Conservation (phyloP, 30 jellyfish, hydroid and myxozoan genomes). For the Phacellophora camtschatica region DNA sequence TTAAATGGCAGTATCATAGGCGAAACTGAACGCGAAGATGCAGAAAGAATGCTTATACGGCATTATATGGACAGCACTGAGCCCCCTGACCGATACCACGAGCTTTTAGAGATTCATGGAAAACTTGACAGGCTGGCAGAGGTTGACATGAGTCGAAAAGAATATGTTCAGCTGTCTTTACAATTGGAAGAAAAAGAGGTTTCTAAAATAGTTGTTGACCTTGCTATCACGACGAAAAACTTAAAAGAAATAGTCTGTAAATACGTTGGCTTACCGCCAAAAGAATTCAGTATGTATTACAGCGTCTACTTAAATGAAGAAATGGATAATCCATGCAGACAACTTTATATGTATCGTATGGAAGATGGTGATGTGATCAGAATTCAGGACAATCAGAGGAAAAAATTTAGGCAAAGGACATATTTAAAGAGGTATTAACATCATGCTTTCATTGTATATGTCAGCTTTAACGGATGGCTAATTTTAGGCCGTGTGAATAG, state of each 20-base stretch:
- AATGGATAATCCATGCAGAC: neutral
- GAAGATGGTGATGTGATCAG: constrained; percentile 56
- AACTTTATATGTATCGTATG: constrained; percentile 6
- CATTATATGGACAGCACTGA: constrained; percentile 57
- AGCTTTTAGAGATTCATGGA: constrained; percentile 77
- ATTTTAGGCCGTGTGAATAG: too few species aligned
- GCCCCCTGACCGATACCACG: constrained; percentile 83
- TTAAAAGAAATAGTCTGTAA: constrained; percentile 10
- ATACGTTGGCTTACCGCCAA: constrained; percentile 36
- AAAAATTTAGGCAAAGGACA: neutral
- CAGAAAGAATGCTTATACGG: constrained; percentile 85
- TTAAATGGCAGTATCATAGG: constrained; percentile 77
- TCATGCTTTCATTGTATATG: neutral
- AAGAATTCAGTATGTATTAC: constrained; percentile 26
- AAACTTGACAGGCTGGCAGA: constrained; percentile 76
- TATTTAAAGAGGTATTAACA: neutral
- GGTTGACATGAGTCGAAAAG: constrained; percentile 60
- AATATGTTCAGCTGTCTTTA: neutral
- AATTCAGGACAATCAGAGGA: neutral
- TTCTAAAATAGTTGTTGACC: constrained; percentile 32
- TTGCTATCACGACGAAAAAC: neutral
- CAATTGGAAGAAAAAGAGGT: constrained; percentile 3
- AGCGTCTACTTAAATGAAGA: neutral
- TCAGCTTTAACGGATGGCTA: neutral
- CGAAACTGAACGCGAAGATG: constrained; percentile 79